Evolutionary conservation across 2,888 invertebrate genomes (phyloP), one percentile per base, ranked within the genome.

Genomic region (Doris montereyensis): DNA sequence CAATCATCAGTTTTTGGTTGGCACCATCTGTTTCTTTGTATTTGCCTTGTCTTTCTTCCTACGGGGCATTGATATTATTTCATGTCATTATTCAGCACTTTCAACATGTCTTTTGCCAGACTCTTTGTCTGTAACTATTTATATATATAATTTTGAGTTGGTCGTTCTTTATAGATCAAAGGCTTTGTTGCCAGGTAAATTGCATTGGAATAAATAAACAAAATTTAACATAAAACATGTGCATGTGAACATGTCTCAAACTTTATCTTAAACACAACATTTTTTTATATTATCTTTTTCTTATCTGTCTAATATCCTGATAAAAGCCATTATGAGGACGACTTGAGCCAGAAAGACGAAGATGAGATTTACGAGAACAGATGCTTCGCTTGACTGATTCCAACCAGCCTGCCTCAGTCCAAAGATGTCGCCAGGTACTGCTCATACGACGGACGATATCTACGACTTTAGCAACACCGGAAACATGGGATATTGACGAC

Each of bases 311-410:
- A 35, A 10, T 10, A 35, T 5, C 21, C 24, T n/a, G n/a, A 10
- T 41, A 60, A 26, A 87, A 90, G 90, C 77, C 86, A 88, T 70
- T 90, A 90, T 83, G 90, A 90, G 77, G 90, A 90, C 82, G 90
- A 90, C 81, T 90, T 90, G 85, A 90, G 90, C 77, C 87, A 89
- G 5, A 89, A 87, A n/a, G 89, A 88, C 57, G 89, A 88, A 17
- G 88, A 87, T 8, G 81, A 82, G 24, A 81, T 78, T 60, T 84
- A 24, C 82, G 80, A 34, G 79, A 81, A 17, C 83, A 84, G 26
- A 80, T 85, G 76, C 62, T 78, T 8, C 82, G 84, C 26, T 81
- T 86, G 30, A 57, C 79, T 5, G 86, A 86, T 57, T 82, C 84
- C 34, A 76, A 72, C 30, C 52, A 81, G n/a, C 52, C 52, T 17